These are phyloP conservation scores for Astatoreochromis straeleni DNA, from an alignment of 2,113 vertebrate genomes.

Conservation along the genomic window DNA sequence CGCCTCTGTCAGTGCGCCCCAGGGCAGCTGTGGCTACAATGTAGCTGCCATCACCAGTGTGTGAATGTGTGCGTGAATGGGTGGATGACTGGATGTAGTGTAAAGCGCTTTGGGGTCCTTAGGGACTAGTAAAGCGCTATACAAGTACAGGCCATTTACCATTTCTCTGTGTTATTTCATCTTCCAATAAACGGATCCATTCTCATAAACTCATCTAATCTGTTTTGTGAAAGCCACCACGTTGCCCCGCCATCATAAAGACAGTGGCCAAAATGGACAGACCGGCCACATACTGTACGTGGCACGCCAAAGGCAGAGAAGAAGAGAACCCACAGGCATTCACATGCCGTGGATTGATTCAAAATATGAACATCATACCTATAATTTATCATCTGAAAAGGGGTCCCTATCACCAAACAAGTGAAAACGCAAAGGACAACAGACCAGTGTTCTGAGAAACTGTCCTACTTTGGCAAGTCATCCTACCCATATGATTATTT, in stretches of 20 bases:
- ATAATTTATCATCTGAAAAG: neutral
- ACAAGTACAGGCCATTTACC: neutral
- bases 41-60: neutral
- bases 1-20: neutral
- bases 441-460: neutral
- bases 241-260: neutral
- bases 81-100: neutral
- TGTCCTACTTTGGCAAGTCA: neutral
- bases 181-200: neutral
- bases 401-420: neutral
- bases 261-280: rapidly evolving
- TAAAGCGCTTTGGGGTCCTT: rapidly evolving
- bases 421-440: neutral
- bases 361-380: neutral
- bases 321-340: neutral
- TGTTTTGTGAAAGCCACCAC: neutral
- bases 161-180: rapidly evolving
- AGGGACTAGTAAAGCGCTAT: neutral
- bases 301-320: rapidly evolving
- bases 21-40: rapidly evolving
- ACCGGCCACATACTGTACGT: neutral
- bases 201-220: neutral
- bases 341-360: neutral
- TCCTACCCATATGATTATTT: neutral
- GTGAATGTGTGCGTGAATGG: neutral